Percentiles rank a stretch among this genome's conserved stretches.
Conservation (phyloP, 2,113 vertebrate species). For the Ctenodactylus gundi region DNA sequence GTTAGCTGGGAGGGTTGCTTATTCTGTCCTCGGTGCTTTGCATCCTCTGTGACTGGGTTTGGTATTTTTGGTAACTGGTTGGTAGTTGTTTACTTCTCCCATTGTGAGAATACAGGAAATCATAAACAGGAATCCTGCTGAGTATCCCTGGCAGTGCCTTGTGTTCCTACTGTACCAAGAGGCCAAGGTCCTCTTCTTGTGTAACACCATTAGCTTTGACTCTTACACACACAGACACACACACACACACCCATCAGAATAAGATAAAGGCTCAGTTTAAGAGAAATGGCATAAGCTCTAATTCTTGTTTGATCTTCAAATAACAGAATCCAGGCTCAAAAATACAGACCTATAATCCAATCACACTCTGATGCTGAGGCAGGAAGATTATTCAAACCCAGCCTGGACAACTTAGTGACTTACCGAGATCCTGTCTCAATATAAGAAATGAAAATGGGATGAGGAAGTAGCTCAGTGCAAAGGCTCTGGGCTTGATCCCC, state of each 20-base stretch:
- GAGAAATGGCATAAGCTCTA: not conserved
- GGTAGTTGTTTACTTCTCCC: constrained; percentile 48
- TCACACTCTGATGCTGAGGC: too few relatives aligned
- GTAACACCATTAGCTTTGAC: not conserved
- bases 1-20: constrained; percentile 44
- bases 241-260: not conserved
- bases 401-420: too few relatives aligned
- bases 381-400: too few relatives aligned
- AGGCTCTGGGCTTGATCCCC: too few relatives aligned
- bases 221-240: too few relatives aligned
- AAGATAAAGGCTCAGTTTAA: not conserved
- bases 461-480: too few relatives aligned
- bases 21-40: constrained; percentile 37
- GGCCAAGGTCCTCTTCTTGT: not conserved
- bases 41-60: constrained; percentile 30
- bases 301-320: not conserved
- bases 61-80: constrained; percentile 63
- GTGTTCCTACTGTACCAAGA: not conserved
- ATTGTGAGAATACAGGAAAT: constrained; percentile 46
- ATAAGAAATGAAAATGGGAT: too few relatives aligned
- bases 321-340: too few relatives aligned
- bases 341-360: too few relatives aligned
- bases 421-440: too few relatives aligned
- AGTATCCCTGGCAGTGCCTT: constrained; percentile 3
- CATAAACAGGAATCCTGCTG: constrained; percentile 21